Base-by-base conservation (phyloP, 2,888 invertebrate genomes). In the Argynnis bischoffii region DNA sequence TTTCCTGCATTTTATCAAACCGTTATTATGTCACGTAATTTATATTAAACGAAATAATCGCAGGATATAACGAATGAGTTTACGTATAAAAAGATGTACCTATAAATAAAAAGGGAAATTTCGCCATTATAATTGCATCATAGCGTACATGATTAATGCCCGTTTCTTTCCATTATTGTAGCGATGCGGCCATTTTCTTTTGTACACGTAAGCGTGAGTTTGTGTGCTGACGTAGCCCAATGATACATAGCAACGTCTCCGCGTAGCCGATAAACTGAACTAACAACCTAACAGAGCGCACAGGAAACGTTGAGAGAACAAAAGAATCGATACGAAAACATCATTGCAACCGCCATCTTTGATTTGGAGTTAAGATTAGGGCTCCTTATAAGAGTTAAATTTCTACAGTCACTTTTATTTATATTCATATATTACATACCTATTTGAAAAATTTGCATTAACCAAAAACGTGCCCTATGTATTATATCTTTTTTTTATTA, bases 251-350 rank as follows among this genome's bases (percentile, higher is more conserved):
- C 81, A 81, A 81, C 79, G 79, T 79, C 80, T 79, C 79, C 73
- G 74, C 78, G 76, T 74, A 78, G 79, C 78, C 78, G 80, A 84
- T 81, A 82, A 82, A 82, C 78, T 77, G 76, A 78, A 80, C 80
- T 78, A 80, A 79, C 79, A 81, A 76, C 74, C 71, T 73, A 77
- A 77, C 79, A 73, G 79, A 76, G 77, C 81, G 80, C 82, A 83
- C 83, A 79, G 84, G 84, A 83, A 78, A 75, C 78, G 79, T 73
- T 57, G 73, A 70, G 72, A 75, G 81, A 87, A 88, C 87, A 88
- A 88, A 87, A 87, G 86, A 86, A 83, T 82, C 79, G 77, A 78
- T 80, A 82, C 78, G 76, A 83, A 82, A 87, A 83, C 84, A 84
- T 82, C 76, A 78, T 77, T 75, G 76, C 76, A 63, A 64, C 61